Evolutionary conservation across 2,888 invertebrate genomes (phyloP), one percentile per base, ranked within the genome.

Genomic region (Macrostomum cliftonense): DNA sequence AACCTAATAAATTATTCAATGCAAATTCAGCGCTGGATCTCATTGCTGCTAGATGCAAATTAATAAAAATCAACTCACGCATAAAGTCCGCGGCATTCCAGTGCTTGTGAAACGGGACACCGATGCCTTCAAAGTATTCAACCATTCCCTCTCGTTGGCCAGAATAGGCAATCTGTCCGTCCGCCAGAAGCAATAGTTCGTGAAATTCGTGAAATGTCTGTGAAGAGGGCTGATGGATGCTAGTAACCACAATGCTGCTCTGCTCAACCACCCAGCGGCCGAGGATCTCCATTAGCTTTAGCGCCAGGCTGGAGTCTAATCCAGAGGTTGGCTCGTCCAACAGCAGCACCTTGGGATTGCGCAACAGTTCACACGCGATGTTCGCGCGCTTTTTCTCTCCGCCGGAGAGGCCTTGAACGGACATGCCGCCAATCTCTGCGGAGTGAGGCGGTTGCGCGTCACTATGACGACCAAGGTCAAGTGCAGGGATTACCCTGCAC

Each of bases 301-400:
- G 78, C 19, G 83, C 82, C 53, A 82, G 79, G 65, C 81, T 79
- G 37, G 82, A 82, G 68, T 83, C 83, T 60, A 83, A 72, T 36
- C 83, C 83, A 39, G 82, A 82, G 16, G 83, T 83, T 12, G 28
- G 28, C 28, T 28, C 28, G 28, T 28, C 28, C 28, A 28, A 9
- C 28, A 28, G 28, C 9, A 28, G 28, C 28, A 83, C 70, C 49
- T 80, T 77, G 37, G 83, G 83, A 71, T 83, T 81, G 17, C 81
- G 82, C 53, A 83, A 73, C 56, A 83, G 73, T 70, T 83, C 83
- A 65, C 82, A 82, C 47, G 82, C 83, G 60, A 83, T 82, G 65
- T 80, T 83, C 39, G 81, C 81, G 59, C 83, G 72, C 64, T 83
- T 83, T 73, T 81, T 83, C 65, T 83, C 83, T 17, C 83, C 83